A percentile compares a stretch with the other conserved stretches of the same genome.
Conservation (phyloP, 2,797 vertebrate genomes). For the Eulemur mongoz region DNA sequence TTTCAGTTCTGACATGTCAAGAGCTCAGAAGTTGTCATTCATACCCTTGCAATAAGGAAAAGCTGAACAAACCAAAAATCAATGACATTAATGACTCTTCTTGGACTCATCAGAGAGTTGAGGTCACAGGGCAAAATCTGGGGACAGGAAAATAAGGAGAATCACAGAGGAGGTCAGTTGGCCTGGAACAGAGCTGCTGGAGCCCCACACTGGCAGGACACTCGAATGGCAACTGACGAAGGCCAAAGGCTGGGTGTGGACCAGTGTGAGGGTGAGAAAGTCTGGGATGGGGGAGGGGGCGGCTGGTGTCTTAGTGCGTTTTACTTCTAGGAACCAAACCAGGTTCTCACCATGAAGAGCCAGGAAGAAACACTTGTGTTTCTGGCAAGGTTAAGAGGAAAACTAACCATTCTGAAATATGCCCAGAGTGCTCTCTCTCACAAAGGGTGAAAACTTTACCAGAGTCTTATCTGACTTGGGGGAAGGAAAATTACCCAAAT, state of each 20-base stretch:
- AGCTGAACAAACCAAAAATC: slow-evolving; percentile 21
- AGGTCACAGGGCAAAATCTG: background rate
- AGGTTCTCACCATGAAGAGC: background rate
- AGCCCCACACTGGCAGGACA: background rate
- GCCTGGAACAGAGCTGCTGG: background rate
- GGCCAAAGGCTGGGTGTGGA: background rate
- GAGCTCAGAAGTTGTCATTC: background rate
- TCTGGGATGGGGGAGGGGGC: too few species aligned
- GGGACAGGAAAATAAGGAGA: background rate
- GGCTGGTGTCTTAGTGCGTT: background rate
- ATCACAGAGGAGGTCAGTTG: background rate
- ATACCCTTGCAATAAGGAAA: background rate
- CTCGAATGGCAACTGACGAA: background rate
- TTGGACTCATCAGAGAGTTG: background rate
- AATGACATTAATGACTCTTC: background rate
- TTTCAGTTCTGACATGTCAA: background rate
- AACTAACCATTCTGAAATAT: background rate
- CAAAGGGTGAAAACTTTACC: background rate
- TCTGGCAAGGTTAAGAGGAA: background rate
- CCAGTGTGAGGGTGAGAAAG: too few species aligned
- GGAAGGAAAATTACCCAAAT: background rate
- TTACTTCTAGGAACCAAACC: background rate
- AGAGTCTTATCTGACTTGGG: background rate
- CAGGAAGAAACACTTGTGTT: background rate
- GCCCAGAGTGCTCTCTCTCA: background rate